These are phyloP conservation scores for Poeciliopsis turneri DNA, from an alignment of 2,797 vertebrate genomes.

Conservation along the genomic window DNA sequence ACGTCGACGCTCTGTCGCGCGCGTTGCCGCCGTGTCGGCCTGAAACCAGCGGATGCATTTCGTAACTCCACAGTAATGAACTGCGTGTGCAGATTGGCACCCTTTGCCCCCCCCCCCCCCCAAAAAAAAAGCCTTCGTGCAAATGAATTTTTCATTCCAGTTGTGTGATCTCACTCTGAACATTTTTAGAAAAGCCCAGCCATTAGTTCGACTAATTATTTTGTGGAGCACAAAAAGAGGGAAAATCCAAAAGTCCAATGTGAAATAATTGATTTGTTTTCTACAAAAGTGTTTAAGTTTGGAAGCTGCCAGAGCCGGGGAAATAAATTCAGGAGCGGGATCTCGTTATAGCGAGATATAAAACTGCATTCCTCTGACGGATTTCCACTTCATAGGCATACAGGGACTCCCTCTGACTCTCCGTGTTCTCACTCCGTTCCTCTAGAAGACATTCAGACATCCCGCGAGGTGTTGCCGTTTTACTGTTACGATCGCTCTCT, in stretches of 20 bases:
- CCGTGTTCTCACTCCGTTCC: too few species aligned
- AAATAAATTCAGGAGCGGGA: neutral
- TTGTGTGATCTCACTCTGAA: neutral
- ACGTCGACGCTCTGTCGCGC: accelerated
- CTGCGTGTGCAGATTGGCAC: neutral
- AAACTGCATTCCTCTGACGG: neutral
- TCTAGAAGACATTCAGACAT: neutral
- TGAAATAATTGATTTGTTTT: neutral
- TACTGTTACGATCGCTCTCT: neutral
- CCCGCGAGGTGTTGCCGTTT: neutral
- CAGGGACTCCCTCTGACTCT: neutral
- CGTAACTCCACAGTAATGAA: neutral
- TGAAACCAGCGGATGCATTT: neutral
- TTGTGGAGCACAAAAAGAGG: neutral
- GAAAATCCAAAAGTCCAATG: neutral
- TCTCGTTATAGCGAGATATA: neutral
- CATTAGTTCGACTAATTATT: neutral
- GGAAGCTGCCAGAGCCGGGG: neutral
- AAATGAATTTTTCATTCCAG: neutral
- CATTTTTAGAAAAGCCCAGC: neutral
- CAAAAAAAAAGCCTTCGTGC: neutral
- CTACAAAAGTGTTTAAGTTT: neutral
- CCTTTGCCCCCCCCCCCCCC: too few species aligned
- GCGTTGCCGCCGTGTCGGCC: neutral
- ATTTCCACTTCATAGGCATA: neutral